Conservation (phyloP, 2,888 invertebrate genomes). For the Erpobdella octoculata region DNA sequence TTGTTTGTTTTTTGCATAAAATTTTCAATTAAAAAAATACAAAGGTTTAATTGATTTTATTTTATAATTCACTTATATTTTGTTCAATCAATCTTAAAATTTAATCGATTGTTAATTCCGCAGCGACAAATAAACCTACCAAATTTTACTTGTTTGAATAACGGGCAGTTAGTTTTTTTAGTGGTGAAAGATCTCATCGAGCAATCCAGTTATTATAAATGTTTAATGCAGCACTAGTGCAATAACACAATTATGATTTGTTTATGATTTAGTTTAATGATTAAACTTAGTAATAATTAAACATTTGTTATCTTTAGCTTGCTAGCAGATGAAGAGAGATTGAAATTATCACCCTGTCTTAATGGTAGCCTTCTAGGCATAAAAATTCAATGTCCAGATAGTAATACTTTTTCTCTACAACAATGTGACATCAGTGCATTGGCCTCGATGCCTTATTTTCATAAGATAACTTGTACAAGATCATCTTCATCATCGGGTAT, state of each 20-base stretch:
- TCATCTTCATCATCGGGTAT: neutral
- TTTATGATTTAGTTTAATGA: neutral
- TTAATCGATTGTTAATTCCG: too few relatives aligned
- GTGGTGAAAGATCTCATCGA: too few relatives aligned
- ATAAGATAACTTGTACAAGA: neutral
- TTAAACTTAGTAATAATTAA: neutral
- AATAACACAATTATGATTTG: neutral
- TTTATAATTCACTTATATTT: too few relatives aligned
- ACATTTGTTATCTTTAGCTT: neutral
- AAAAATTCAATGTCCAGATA: neutral
- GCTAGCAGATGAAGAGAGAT: neutral
- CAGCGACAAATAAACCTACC: too few relatives aligned
- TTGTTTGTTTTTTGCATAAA: too few relatives aligned
- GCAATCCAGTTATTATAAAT: too few relatives aligned
- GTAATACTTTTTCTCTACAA: constrained; percentile 8
- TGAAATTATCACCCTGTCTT: neutral
- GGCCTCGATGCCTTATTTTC: neutral
- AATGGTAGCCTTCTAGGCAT: neutral
- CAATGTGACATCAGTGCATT: neutral
- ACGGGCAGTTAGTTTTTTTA: too few relatives aligned
- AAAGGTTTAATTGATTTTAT: too few relatives aligned
- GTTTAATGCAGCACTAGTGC: too few relatives aligned
- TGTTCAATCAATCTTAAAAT: too few relatives aligned
- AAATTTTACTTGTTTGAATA: too few relatives aligned
- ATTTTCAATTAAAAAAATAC: too few relatives aligned